phyloP scores from a whole-genome alignment of 2,113 vertebrate species.

The Galbula dea region DNA sequence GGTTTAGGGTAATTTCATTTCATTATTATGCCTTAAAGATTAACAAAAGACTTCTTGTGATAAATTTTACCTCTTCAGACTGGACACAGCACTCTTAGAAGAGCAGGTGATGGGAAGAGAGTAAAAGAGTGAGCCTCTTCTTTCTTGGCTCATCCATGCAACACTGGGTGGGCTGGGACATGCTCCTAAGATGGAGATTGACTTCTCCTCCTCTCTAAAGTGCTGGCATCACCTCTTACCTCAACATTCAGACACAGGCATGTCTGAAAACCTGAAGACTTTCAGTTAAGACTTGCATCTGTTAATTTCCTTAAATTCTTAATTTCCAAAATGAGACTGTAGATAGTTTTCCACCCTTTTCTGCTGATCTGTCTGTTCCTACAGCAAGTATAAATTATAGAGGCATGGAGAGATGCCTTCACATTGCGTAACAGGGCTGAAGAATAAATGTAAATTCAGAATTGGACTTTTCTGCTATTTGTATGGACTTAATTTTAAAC shows the following conservation, averaged over 20 bases:
- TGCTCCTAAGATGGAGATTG: background rate
- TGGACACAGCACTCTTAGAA: background rate
- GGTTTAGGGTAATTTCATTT: background rate
- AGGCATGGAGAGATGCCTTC: background rate
- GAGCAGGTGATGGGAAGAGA: background rate
- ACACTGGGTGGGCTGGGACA: rapidly evolving
- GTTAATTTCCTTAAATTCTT: background rate
- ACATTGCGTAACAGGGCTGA: background rate
- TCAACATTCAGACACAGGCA: background rate
- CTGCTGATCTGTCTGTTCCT: background rate
- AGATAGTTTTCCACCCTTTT: background rate
- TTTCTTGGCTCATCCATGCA: background rate
- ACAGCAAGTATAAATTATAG: background rate
- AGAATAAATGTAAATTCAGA: background rate
- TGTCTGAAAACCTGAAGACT: background rate
- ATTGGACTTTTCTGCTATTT: background rate
- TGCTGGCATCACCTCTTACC: background rate
- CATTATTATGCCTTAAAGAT: background rate
- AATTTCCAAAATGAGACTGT: background rate
- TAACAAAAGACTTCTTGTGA: background rate
- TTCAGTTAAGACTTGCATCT: background rate
- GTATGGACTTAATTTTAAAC: background rate
- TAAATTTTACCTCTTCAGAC: background rate
- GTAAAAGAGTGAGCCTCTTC: background rate
- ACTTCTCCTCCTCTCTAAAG: background rate